Percentiles rank a stretch among this genome's conserved stretches.
Conservation (phyloP, 2,888 invertebrate species). For the Lasius fuliginosus region DNA sequence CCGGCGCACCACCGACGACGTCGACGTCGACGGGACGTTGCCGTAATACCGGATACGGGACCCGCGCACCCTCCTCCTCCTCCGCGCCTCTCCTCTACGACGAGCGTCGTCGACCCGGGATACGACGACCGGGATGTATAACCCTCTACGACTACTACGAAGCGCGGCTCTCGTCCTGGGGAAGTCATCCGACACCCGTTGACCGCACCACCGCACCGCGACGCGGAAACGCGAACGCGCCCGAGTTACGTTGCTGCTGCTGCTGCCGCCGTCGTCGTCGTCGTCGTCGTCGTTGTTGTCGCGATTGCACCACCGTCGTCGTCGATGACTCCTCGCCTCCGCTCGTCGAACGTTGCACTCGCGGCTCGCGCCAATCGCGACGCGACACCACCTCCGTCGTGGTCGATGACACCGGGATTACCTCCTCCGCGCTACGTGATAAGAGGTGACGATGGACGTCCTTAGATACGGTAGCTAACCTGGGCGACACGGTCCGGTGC, state of each 20-base stretch:
- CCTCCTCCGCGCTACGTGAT: constrained; percentile 54
- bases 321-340: background rate
- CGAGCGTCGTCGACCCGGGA: constrained; percentile 63
- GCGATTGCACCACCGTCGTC: constrained; percentile 33
- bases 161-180: constrained; percentile 76
- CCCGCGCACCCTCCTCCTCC: constrained; percentile 20
- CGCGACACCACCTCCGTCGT: constrained; percentile 37
- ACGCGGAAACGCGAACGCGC: constrained; percentile 48
- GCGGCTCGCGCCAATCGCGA: constrained; percentile 44
- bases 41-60: constrained; percentile 58
- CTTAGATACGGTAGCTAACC: background rate
- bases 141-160: constrained; percentile 85
- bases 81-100: constrained; percentile 56
- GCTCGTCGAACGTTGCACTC: constrained; percentile 9
- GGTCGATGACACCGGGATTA: constrained; percentile 56
- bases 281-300: background rate
- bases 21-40: constrained; percentile 70
- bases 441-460: constrained; percentile 10
- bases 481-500: background rate
- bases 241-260: constrained; percentile 36
- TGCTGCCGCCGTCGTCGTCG: constrained; percentile 1
- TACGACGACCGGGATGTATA: constrained; percentile 67
- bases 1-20: constrained; percentile 75
- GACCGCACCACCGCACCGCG: constrained; percentile 74
- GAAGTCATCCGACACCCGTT: constrained; percentile 85